phyloP scores from a whole-genome alignment of 1,140 invertebrate genomes.

The Bombyx mandarina region DNA sequence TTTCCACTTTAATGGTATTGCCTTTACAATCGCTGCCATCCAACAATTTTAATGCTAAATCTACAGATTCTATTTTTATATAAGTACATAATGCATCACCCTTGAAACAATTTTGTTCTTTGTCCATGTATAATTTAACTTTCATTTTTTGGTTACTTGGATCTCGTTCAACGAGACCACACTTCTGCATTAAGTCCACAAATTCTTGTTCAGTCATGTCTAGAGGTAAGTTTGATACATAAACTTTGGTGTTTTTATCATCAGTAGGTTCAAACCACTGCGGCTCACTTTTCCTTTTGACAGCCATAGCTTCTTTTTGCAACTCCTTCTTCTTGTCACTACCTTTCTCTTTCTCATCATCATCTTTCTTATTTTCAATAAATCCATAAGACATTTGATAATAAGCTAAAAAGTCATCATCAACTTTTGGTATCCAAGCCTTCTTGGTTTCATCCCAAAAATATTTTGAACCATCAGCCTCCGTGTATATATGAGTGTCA shows the following conservation, averaged over 20 bases:
- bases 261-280: slow-evolving; percentile 96
- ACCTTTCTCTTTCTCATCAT: slow-evolving; percentile 29
- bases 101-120: slow-evolving; percentile 87
- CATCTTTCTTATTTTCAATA: slow-evolving; percentile 70
- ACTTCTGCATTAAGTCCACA: slow-evolving; percentile 94
- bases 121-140: slow-evolving; percentile 94
- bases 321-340: slow-evolving; percentile 38
- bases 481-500: slow-evolving; percentile 85
- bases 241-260: slow-evolving; percentile 96
- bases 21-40: slow-evolving; percentile 90
- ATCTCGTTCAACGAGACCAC: slow-evolving; percentile 95
- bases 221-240: slow-evolving; percentile 92
- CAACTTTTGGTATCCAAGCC: slow-evolving; percentile 97
- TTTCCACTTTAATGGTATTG: slow-evolving; percentile 88
- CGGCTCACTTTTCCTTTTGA: slow-evolving; percentile 68
- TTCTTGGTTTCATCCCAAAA: slow-evolving; percentile 93
- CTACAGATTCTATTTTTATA: slow-evolving; percentile 96
- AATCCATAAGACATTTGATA: slow-evolving; percentile 98
- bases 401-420: slow-evolving; percentile 95
- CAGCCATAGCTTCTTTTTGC: slow-evolving; percentile 29
- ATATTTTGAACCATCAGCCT: slow-evolving; percentile 90
- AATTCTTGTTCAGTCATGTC: slow-evolving; percentile 93
- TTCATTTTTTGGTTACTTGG: slow-evolving; percentile 87
- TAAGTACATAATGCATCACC: slow-evolving; percentile 98
- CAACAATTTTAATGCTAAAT: slow-evolving; percentile 91